phyloP scores from a whole-genome alignment of 1,140 invertebrate species.

The Spodoptera frugiperda region DNA sequence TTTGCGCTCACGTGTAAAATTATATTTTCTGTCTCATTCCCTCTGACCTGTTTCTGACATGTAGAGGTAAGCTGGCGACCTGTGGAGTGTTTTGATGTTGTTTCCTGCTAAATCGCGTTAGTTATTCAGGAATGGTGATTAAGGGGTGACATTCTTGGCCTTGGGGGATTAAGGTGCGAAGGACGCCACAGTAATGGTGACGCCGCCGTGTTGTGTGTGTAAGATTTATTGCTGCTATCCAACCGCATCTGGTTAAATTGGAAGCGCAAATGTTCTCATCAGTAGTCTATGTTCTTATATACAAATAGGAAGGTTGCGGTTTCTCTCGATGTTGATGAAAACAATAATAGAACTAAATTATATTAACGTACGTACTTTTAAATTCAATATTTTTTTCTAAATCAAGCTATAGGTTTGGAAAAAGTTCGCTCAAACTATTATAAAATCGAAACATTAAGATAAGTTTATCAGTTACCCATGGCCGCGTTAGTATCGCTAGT shows the following conservation, averaged over 20 bases:
- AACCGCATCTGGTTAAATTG: constrained; percentile 2
- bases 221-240: neutral
- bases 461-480: too few species aligned
- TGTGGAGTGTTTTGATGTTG: constrained; percentile 48
- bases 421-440: too few species aligned
- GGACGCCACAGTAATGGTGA: neutral
- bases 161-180: constrained; percentile 16
- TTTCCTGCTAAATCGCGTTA: constrained; percentile 17
- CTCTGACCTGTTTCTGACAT: constrained; percentile 45
- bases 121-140: constrained; percentile 19
- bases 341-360: too few species aligned
- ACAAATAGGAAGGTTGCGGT: too few species aligned
- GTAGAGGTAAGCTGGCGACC: constrained; percentile 42
- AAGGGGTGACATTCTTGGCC: constrained; percentile 16
- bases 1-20: constrained; percentile 9
- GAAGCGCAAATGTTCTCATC: neutral
- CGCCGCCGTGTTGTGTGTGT: neutral
- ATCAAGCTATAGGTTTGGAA: too few species aligned
- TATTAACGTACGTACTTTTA: too few species aligned
- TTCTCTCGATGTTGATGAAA: too few species aligned
- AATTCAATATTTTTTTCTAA: too few species aligned
- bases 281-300: too few species aligned
- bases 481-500: neutral
- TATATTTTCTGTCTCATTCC: constrained; percentile 10
- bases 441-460: too few species aligned